These are phyloP conservation scores for Chelidonichthys spinosus DNA, from an alignment of 2,797 vertebrate species.

Conservation along the genomic window DNA sequence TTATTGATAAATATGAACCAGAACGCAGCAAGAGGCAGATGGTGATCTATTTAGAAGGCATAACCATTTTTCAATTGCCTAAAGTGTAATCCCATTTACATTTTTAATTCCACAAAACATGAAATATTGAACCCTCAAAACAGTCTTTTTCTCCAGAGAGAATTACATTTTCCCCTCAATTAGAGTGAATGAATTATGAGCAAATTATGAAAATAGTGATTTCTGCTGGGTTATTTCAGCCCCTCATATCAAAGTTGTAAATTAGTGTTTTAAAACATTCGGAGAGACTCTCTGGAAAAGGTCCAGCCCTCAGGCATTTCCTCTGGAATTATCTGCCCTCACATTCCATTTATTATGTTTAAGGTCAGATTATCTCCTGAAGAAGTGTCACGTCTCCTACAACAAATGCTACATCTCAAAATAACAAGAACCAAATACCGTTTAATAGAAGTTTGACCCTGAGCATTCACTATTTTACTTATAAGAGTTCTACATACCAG, in stretches of 20 bases:
- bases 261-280: constrained; percentile 47
- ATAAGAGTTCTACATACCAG: constrained; percentile 33
- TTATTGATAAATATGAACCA: constrained; percentile 66
- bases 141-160: neutral
- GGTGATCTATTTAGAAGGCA: constrained; percentile 76
- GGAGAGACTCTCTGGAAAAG: constrained; percentile 52
- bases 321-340: constrained; percentile 74
- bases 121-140: constrained; percentile 62
- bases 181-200: neutral
- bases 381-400: neutral
- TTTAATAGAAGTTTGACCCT: neutral
- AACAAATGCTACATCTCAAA: constrained; percentile 12
- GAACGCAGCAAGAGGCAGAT: constrained; percentile 75
- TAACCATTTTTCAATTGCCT: constrained; percentile 61
- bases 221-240: neutral
- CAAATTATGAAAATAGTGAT: neutral
- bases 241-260: constrained; percentile 28
- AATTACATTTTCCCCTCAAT: neutral
- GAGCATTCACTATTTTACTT: constrained; percentile 8
- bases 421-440: constrained; percentile 4
- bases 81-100: constrained; percentile 68
- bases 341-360: constrained; percentile 63
- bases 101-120: constrained; percentile 69
- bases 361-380: no score
- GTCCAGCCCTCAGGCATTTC: constrained; percentile 79